Evolutionary conservation across 2,888 invertebrate species (phyloP).

Genomic region (Drosophila histrio): DNA sequence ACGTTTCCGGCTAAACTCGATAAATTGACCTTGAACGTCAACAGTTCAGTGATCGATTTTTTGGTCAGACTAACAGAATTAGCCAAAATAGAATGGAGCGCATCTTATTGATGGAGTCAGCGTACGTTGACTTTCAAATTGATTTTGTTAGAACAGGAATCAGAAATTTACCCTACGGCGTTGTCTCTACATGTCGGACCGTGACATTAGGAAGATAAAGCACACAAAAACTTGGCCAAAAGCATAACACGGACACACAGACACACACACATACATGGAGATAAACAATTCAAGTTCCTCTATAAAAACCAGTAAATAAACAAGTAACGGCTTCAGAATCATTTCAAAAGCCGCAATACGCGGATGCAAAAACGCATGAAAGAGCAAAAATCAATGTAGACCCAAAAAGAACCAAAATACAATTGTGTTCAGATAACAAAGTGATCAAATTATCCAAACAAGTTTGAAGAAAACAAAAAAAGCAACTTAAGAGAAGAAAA

Average conservation of each 20-base stretch:
- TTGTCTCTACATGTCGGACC: constrained; percentile 33
- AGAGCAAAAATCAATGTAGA: constrained; percentile 40
- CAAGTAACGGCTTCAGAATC: constrained; percentile 72
- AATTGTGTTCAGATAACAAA: constrained; percentile 36
- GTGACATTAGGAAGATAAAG: constrained; percentile 65
- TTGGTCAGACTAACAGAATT: constrained; percentile 4
- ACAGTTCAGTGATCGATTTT: constrained; percentile 56
- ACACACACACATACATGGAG: neutral
- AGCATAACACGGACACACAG: constrained; percentile 16
- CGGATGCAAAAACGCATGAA: constrained; percentile 68
- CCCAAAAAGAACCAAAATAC: constrained; percentile 23
- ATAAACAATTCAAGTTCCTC: constrained; percentile 59
- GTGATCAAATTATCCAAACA: constrained; percentile 59
- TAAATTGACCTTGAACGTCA: constrained; percentile 37
- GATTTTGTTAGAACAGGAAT: constrained; percentile 55
- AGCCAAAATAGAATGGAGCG: constrained; percentile 17
- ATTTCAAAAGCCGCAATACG: constrained; percentile 61
- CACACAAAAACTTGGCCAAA: constrained; percentile 27
- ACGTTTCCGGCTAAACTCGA: constrained; percentile 36
- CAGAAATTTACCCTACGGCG: constrained; percentile 12
- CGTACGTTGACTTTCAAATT: constrained; percentile 48
- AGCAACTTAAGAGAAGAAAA: constrained; percentile 17
- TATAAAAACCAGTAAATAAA: constrained; percentile 78
- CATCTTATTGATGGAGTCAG: constrained; percentile 37
- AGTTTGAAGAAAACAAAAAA: constrained; percentile 46